Evolutionary conservation across 1,140 invertebrate species (phyloP), one percentile per base, ranked within the genome.

Genomic region (Diorhabda sublineata): DNA sequence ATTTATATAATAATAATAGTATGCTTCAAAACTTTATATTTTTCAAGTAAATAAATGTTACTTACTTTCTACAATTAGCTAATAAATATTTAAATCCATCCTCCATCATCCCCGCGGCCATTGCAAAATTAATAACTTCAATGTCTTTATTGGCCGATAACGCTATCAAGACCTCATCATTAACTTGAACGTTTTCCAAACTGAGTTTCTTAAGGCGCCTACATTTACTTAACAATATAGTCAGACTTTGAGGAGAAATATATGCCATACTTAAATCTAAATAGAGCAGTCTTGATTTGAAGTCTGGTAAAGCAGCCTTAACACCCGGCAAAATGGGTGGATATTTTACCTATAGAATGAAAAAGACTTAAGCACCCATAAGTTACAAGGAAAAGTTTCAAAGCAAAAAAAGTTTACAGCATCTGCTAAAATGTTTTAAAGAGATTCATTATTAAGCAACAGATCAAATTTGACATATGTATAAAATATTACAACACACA

Each of bases 191-290:
- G 72, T 89, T 89, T 83, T 97, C 94, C 59, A 96, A 77, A 74
- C 93, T 95, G 2, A 97, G 80, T 81, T 95, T 96, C 74, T 87
- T 88, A 42, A 97, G 82, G 45, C 86, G 84, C 26, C 83, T 83
- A 82, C 93, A 96, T 8, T 86, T 83, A 1, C 79, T 80, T 9
- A 96, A 82, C 5, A 96, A 76, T 11, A 82, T 76, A 45, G 85
- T 84, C 45, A 96, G 81, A 58, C 88, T 88, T 9, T 81, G 66
- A 2, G 80, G 59, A 4, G 86, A 85, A 41, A 94, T 85, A 1
- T 87, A 83, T 3, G 89, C 86, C 89, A 95, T 92, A 76, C 92
- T 93, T 3, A 96, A 82, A 81, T 96, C 94, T 68, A 96, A 82
- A 82, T 90, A 95, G 77, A 94, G 89, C 5, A 96, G 78, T 80